A percentile compares a stretch with the other conserved stretches of the same genome.
phyloP scores from a whole-genome alignment of 2,113 vertebrate species.

The Lichenostomus cassidix region DNA sequence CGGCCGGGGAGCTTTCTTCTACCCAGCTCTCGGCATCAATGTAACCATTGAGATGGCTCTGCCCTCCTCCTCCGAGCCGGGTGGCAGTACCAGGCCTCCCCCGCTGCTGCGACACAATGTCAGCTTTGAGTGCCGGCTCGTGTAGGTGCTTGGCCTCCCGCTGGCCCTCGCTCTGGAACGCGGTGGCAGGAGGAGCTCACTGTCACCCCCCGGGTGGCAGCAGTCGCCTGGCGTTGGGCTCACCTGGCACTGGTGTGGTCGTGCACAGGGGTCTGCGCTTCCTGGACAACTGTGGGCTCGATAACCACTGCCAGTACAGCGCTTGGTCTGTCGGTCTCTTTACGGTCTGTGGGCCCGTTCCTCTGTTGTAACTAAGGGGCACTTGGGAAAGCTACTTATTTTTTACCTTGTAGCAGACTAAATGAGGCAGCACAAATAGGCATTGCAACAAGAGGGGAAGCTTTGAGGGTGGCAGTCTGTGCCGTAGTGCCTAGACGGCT shows the following conservation, averaged over 20 bases:
- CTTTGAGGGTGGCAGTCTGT: not conserved
- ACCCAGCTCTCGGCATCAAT: conserved; percentile 43
- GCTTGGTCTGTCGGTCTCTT: not conserved
- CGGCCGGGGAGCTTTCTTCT: not conserved
- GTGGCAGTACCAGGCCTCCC: conserved; percentile 69
- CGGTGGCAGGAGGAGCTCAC: not conserved
- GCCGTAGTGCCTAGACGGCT: not conserved
- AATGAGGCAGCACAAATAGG: not conserved
- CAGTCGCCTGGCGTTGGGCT: not conserved
- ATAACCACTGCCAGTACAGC: not conserved
- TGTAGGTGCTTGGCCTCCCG: conserved; percentile 52
- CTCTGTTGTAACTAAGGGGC: not conserved
- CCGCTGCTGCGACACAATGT: conserved; percentile 45
- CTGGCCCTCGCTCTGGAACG: conserved; percentile 7
- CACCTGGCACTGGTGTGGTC: not conserved
- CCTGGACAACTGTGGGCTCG: not conserved
- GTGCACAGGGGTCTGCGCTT: not conserved
- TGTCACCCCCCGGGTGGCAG: not conserved
- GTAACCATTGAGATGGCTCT: conserved; percentile 58
- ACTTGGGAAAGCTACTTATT: not conserved
- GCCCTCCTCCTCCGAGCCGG: conserved; percentile 47
- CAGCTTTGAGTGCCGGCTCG: conserved; percentile 47
- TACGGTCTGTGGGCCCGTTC: not conserved
- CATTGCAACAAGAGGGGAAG: not conserved
- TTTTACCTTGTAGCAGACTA: not conserved